phyloP scores from a whole-genome alignment of 2,797 vertebrate species.

The Hyperoplus lanceolatus region DNA sequence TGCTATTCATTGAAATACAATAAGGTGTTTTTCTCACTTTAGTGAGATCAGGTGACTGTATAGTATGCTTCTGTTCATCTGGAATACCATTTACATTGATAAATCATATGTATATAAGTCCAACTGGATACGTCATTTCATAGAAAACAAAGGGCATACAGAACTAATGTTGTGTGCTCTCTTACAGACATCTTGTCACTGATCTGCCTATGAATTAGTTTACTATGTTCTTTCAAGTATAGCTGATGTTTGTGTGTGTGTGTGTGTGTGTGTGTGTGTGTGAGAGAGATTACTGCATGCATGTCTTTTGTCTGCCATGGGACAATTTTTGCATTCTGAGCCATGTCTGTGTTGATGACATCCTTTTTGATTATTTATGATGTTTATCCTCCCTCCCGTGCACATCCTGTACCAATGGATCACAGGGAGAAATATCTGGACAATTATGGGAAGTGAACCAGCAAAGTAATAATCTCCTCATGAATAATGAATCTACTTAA shows the following conservation, averaged over 20 bases:
- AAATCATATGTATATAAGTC: background rate
- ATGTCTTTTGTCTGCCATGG: constrained; percentile 29
- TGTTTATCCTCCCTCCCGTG: constrained; percentile 72
- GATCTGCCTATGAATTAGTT: constrained; percentile 15
- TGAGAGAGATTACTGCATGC: constrained; percentile 10
- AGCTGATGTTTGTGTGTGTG: background rate
- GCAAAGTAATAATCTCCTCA: constrained; percentile 82
- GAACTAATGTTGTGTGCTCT: background rate
- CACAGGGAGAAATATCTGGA: constrained; percentile 70
- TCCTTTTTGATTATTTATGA: constrained; percentile 80
- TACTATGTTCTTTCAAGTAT: background rate
- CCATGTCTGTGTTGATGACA: constrained; percentile 58
- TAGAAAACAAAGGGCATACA: constrained; percentile 1
- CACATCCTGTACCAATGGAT: constrained; percentile 75
- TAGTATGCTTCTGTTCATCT: background rate
- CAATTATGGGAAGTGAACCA: constrained; percentile 83
- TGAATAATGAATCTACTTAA: constrained; percentile 86
- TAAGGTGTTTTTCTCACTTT: background rate
- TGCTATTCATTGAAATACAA: background rate
- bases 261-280: background rate
- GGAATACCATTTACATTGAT: background rate
- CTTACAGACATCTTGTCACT: background rate
- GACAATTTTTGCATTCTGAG: constrained; percentile 53
- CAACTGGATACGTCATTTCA: background rate
- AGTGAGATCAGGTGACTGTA: background rate